Base-by-base conservation (phyloP, 2,888 invertebrate genomes). In the Drosophila kanekoi region DNA sequence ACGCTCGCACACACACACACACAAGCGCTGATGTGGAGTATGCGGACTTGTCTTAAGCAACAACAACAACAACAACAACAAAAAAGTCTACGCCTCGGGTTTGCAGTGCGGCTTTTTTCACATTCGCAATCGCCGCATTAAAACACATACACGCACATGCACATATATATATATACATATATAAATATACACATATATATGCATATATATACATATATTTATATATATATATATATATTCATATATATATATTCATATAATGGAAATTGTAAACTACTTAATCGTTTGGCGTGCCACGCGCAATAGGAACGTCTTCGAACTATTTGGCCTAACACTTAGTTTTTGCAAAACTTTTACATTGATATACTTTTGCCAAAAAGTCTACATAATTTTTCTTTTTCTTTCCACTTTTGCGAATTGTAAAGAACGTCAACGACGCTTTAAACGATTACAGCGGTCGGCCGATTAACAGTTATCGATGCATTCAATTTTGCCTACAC, bases 341-440 rank as follows among this genome's bases (percentile, higher is more conserved):
- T 61, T 58, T 52, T 58, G 35, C 23, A 48, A 18, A 57, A 64
- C 57, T 71, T 78, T 59, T 44, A 45, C 41, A 71, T 51, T 57
- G 48, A 38, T 53, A 38, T 51, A 59, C 66, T 66, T 62, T 67
- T 60, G 60, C 45, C 18, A 57, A 51, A 65, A 72, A 61, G 71
- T 72, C 75, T 67, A 69, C 87, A 87, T 84, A 81, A 73, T 87
- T 82, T 69, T 73, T 71, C 58, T 53, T 62, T 61, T 69, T 65
- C 71, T 81, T 82, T 73, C 54, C 79, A 77, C 71, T 81, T 84
- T 86, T 67, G 87, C 86, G 71, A 80, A 69, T 79, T 79, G 79
- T 79, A 81, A 70, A 67, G 71, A 86, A 86, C 72, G 74, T 63
- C 75, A 75, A 75, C 84, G 82, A 82, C 82, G 82, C 87, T 85